Evolutionary conservation across 64 coral and sea anemone genomes (phyloP).

Genomic region (Stichodactyla helianthus): DNA sequence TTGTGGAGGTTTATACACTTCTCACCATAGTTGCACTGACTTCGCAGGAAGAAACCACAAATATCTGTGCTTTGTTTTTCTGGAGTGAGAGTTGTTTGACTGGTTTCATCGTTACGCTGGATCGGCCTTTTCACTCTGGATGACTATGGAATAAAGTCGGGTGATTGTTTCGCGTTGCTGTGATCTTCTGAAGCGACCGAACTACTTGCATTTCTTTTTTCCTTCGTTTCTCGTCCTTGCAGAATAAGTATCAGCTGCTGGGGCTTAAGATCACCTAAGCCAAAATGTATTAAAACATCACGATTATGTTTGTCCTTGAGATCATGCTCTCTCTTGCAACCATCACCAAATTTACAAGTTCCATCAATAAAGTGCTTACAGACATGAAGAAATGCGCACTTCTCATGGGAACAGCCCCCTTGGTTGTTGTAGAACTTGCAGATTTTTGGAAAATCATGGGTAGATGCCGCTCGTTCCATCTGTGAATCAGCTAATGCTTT

Average conservation of each 20-base stretch:
- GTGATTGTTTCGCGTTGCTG: background rate
- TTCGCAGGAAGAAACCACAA: constrained; percentile 70
- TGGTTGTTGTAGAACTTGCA: constrained; percentile 92
- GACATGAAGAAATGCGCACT: constrained; percentile 73
- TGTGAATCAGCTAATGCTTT: constrained; percentile 54
- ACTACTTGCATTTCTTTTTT: background rate
- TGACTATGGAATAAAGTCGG: background rate
- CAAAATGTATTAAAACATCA: constrained; percentile 40
- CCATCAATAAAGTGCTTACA: constrained; percentile 78
- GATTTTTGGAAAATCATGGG: constrained; percentile 24
- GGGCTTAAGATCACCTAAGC: constrained; percentile 16
- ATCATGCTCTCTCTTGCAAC: constrained; percentile 65
- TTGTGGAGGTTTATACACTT: constrained; percentile 66
- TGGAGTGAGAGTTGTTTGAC: background rate
- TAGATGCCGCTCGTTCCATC: constrained; percentile 42
- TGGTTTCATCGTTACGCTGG: background rate
- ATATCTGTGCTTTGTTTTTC: constrained; percentile 44
- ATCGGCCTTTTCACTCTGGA: background rate
- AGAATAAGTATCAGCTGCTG: constrained; percentile 26
- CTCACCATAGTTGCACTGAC: constrained; percentile 81
- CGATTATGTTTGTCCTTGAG: constrained; percentile 52
- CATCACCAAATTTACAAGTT: constrained; percentile 62
- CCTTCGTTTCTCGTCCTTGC: constrained; percentile 23
- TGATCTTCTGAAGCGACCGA: background rate
- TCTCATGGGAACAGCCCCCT: constrained; percentile 29